Base-by-base conservation (phyloP, 2,888 invertebrate species). In the Dynastes grantii region DNA sequence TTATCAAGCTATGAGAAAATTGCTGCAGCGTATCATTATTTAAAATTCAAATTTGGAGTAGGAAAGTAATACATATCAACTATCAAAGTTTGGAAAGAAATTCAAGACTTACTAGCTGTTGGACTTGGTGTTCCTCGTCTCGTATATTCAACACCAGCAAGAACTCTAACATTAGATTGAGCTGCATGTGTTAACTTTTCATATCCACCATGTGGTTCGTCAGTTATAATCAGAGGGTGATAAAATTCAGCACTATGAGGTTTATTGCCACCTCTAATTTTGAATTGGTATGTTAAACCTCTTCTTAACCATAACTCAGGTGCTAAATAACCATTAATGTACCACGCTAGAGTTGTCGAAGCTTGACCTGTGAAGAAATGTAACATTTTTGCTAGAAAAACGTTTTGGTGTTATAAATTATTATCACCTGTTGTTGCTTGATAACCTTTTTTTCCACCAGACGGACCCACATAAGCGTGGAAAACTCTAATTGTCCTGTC, bases 171-270 rank as follows among this genome's bases (percentile, higher is more conserved):
- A 85, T 92, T 92, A 81, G 92, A 92, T 86, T 94, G 93, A 58
- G 94, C 94, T 37, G 91, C 92, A 84, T 94, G 93, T 61, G 92
- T 92, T 9, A 95, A 89, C 78, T 93, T 91, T 84, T 95, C 95
- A 82, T 94, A 95, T 0, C 96, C 97, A 53, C 97, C 97, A 84
- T 93, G 92, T 0, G 94, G 92, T 86, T 96, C 96, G 85, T 95
- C 94, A 0, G 97, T 96, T 81, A 98, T 94, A 77, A 97, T 95
- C 78, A 98, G 90, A 0, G 98, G 97, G 90, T 98, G 97, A 89
- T 97, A 97, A 86, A 93, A 92, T 82, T 93, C 93, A 2, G 96
- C 92, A 83, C 95, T 94, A 88, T 97, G 96, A 58, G 97, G 96
- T 90, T 97, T 95, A 86, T 96, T 95, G 16, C 98, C 98, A 64